Evolutionary conservation across 1,140 invertebrate genomes (phyloP), one percentile per base, ranked within the genome.

Genomic region (Drosophila carrolli): DNA sequence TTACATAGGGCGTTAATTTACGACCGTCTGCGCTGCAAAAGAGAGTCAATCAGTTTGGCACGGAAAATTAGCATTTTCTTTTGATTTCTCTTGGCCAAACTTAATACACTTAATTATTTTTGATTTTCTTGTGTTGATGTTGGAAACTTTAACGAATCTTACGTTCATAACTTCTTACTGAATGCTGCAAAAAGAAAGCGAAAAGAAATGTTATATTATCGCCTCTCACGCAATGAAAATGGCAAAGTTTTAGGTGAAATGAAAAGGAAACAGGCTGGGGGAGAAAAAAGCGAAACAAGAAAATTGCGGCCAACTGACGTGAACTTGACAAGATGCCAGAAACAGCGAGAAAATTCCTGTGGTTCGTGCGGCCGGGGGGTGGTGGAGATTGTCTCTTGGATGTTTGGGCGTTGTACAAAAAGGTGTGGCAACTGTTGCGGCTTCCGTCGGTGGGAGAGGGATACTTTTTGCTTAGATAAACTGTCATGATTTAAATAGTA

Each of bases 401-500:
- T 35, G 23, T 11, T 14, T 14, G 40, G 61, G 62, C 56, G 81
- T 67, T 55, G 23, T 47, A 43, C 61, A 75, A 44, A 41, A 65
- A 59, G 78, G 82, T 88, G 82, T 83, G 82, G 82, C 83, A 86
- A 86, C 82, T 86, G 82, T 88, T 86, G 79, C 79, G 75, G 74
- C 63, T 53, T 76, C 56, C 61, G 27, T 27, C 35, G 65, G 37
- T 6, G 44, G 67, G 50, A 48, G 53, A 16, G 61, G 48, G 67
- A 51, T 77, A 19, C 9, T 47, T 68, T 71, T 71, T 89, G 84
- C 79, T 83, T 88, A 88, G 84, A 88, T 86, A 86, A 86, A 86
- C 84, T 88, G 84, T 68, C 84, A 88, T 89, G 83, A 89, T 88
- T 88, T 88, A 88, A 88, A 89, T 88, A 83, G 85, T 81, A 78